Evolutionary conservation across 2,113 vertebrate species (phyloP), one percentile per base, ranked within the genome.

Genomic region (Dryoscopus gambensis): DNA sequence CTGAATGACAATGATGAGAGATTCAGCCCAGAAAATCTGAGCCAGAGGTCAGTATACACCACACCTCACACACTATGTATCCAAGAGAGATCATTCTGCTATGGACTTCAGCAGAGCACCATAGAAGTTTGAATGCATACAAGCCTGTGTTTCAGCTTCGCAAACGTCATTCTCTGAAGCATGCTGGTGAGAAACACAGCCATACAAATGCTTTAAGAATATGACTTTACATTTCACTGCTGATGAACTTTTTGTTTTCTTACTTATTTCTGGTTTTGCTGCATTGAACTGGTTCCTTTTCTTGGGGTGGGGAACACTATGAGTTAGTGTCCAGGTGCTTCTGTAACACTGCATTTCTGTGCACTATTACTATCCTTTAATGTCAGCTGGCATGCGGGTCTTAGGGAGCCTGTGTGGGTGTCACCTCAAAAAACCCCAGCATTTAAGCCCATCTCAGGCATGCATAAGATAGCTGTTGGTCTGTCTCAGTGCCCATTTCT

Each of bases 281-380:
- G 16, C 15, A 18, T 2, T 30, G 52, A 81, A 67, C 4, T 35
- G 11, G 3, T 15, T 67, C 30, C 19, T 60, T 57, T 74, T 67
- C 33, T 31, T 46, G 25, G 3, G 4, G 11, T 63, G 8, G 5
- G 20, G 7, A 35, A 14, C n/a, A n/a, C 11, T 21, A 16, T 0
- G 5, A 55, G 4, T 44, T 17, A 60, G 39, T 53, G 21, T 42
- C 13, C 23, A 47, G 30, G 13, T 59, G 39, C 22, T 24, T 59
- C n/a, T 71, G 19, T 64, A 56, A 71, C 7, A 16, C 4, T 6
- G 4, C 22, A 15, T 47, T 87, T 84, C 25, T 8, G 0, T n/a
- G n/a, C 5, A 42, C 23, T 11, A 0, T 35, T 42, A 12, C 10
- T 37, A 3, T 28, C 15, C 3, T 42, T 87, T 31, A 91, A 15